Evolutionary conservation across 2,888 invertebrate species (phyloP).

Genomic region (Heliconius hortense): DNA sequence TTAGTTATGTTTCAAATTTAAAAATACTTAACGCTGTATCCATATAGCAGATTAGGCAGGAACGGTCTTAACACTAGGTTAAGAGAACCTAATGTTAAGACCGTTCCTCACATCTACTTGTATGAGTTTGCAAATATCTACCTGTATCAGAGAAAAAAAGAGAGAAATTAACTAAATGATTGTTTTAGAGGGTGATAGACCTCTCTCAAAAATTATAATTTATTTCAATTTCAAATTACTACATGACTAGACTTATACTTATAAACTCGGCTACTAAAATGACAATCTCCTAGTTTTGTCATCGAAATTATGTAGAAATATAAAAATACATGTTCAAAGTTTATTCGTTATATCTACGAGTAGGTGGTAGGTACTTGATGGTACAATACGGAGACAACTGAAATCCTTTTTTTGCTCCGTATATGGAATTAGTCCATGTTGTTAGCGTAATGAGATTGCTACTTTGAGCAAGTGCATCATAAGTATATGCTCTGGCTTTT

Average conservation of each 20-base stretch:
- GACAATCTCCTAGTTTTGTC: not conserved
- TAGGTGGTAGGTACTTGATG: not conserved
- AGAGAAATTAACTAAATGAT: not conserved
- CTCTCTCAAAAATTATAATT: too few species aligned
- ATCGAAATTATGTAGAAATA: not conserved
- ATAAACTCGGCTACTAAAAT: too few species aligned
- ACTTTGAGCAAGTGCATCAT: conserved; percentile 22
- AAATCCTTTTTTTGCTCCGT: conserved; percentile 12
- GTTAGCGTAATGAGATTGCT: conserved; percentile 28
- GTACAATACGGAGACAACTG: not conserved
- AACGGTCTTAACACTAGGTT: too few species aligned
- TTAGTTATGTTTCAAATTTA: too few species aligned
- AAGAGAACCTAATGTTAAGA: too few species aligned
- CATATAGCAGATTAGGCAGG: too few species aligned
- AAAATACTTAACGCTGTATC: too few species aligned
- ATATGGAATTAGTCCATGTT: conserved; percentile 25
- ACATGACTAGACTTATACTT: too few species aligned
- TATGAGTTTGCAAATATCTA: too few species aligned
- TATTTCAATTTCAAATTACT: too few species aligned
- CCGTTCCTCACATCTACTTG: not conserved
- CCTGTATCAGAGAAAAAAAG: too few species aligned
- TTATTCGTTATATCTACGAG: not conserved
- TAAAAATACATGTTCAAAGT: not conserved
- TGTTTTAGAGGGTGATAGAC: not conserved
- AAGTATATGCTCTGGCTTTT: conserved; percentile 21